Conservation (phyloP, 2,888 invertebrate species). For the Nezara viridula region DNA sequence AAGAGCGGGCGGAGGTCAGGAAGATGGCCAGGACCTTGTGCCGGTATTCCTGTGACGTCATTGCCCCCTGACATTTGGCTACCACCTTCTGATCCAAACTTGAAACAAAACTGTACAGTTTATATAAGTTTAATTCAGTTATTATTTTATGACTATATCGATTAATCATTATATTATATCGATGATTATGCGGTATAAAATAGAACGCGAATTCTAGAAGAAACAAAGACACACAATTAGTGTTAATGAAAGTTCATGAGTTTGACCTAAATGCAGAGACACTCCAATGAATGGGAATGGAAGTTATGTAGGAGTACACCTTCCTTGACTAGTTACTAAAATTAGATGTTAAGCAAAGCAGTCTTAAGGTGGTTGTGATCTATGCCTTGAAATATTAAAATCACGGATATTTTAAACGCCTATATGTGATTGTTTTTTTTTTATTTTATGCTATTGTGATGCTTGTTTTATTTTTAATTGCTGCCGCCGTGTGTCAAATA, state of each 20-base stretch:
- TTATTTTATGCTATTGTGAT: too few relatives aligned
- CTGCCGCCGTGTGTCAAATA: too few relatives aligned
- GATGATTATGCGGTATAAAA: too few relatives aligned
- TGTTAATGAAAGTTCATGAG: background rate
- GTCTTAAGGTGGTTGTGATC: background rate
- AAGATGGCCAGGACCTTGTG: constrained; percentile 37
- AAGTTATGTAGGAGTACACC: background rate
- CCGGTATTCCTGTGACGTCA: constrained; percentile 34
- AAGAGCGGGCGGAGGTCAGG: constrained; percentile 9
- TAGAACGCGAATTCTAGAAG: too few relatives aligned
- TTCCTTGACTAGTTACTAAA: background rate
- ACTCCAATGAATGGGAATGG: background rate
- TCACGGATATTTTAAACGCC: too few relatives aligned
- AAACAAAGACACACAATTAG: background rate
- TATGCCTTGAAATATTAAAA: too few relatives aligned
- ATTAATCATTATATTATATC: too few relatives aligned
- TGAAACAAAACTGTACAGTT: too few relatives aligned
- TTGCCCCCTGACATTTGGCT: constrained; percentile 43
- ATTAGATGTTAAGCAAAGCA: background rate
- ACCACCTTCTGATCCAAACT: background rate
- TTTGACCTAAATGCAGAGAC: background rate
- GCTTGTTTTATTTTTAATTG: too few relatives aligned
- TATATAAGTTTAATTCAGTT: too few relatives aligned
- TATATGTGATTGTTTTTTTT: too few relatives aligned
- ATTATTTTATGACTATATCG: too few relatives aligned